Base-by-base conservation (phyloP, 2,797 vertebrate species). In the Sebastes kiyomatsui region DNA sequence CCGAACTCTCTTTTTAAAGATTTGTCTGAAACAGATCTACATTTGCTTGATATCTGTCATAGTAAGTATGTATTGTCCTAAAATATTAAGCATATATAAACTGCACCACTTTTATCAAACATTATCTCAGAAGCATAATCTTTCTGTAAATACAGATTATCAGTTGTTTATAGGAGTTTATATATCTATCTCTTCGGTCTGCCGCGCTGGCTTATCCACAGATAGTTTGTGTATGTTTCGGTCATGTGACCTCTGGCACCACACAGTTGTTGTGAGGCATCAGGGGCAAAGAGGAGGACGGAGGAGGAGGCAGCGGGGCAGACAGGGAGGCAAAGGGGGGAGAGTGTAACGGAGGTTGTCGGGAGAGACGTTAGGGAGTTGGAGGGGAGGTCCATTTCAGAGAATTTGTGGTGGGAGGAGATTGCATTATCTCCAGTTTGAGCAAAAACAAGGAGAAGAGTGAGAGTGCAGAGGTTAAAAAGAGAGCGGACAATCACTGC, bases 181-280 rank as follows among this genome's bases (percentile, higher is more conserved):
- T 35, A 22, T 35, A 23, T 27, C 11, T 42, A 6, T 81, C 55
- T 75, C 27, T 32, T 11, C 46, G 35, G 35, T 23, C 18, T 38
- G 49, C 56, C 32, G 1, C 42, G 28, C 62, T 27, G n/a, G 27
- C n/a, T 5, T 81, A 16, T 14, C 61, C 35, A 30, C 78, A 67
- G 38, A 74, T 16, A 71, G 56, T 77, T 82, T 42, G 64, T 52
- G 42, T 22, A 3, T 8, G 16, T 90, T 73, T 72, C 7, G 1
- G 74, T 59, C 82, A 64, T 42, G 58, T 82, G 82, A 91, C 89
- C 83, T 73, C 75, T 77, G 72, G 59, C 65, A 30, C 27, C 25
- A 52, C 67, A 60, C 81, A 86, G 80, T 84, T 88, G 85, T 85
- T 87, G 67, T 72, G 77, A 83, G 77, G 73, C 88, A 84, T 89